Percentiles rank a stretch among this genome's conserved stretches.
Evolutionary conservation across 2,888 invertebrate genomes (phyloP).

Genomic region (Nemotelus nigrinus): DNA sequence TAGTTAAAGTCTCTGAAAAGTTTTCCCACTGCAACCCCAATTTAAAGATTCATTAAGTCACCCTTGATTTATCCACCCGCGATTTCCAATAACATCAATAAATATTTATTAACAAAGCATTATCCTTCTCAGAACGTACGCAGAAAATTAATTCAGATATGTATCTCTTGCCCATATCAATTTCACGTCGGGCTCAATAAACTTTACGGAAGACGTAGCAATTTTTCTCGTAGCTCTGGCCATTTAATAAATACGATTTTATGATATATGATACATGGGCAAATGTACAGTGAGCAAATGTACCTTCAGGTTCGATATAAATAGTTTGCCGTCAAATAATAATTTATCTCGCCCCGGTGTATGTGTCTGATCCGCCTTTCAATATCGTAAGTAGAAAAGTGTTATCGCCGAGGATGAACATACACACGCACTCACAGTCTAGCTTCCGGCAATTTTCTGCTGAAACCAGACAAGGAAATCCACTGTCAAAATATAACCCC

Average conservation of each 20-base stretch:
- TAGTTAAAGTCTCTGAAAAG: too few species aligned
- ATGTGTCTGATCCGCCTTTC: not conserved
- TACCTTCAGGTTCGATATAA: not conserved
- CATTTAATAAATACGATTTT: conserved; percentile 31
- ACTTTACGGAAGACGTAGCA: conserved; percentile 16
- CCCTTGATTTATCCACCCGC: too few species aligned
- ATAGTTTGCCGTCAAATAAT: conserved; percentile 20
- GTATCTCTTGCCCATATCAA: conserved; percentile 6
- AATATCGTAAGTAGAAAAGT: conserved; percentile 7
- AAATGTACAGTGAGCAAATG: not conserved
- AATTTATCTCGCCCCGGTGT: conserved; percentile 12
- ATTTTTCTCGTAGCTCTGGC: conserved; percentile 16
- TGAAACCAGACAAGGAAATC: not conserved
- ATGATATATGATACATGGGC: conserved; percentile 37
- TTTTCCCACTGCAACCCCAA: too few species aligned
- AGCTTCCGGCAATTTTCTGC: not conserved
- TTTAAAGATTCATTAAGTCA: too few species aligned
- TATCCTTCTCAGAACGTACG: not conserved
- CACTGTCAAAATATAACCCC: not conserved
- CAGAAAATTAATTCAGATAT: conserved; percentile 9
- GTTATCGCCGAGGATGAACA: not conserved
- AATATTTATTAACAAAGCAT: conserved; percentile 15
- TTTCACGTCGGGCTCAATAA: conserved; percentile 19
- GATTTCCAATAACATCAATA: conserved; percentile 6
- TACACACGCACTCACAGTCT: conserved; percentile 3